Base-by-base conservation (phyloP, 2,113 vertebrate genomes). In the Sprattus sprattus region DNA sequence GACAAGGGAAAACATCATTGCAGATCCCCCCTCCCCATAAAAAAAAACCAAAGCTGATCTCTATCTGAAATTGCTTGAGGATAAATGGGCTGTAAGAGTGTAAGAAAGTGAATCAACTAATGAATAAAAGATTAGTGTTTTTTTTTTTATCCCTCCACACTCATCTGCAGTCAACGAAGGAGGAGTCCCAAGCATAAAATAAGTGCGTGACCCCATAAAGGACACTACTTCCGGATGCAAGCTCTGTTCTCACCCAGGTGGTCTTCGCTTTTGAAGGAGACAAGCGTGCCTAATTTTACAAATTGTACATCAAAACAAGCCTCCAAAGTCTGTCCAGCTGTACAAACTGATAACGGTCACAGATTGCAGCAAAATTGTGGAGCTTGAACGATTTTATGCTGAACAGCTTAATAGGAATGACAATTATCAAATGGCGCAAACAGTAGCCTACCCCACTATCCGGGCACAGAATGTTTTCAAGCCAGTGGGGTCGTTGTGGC, bases 61-160 rank as follows among this genome's bases (percentile, higher is more conserved):
- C 28, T 71, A 71, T 71, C 64, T 28, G 64, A 71, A 71, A 71
- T 32, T 32, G 64, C 64, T 13, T 32, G 64, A 71, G 64, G 64
- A 71, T 15, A 71, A 32, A 25, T 71, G 28, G n/a, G 64, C n/a
- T 25, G 64, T 1, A 28, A 71, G 15, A 71, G 25, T 71, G 64
- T 71, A 15, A 83, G 75, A 49, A 87, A 52, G 83, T 83, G 83
- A 88, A 85, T 60, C 20, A 11, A 83, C 85, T 81, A 82, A 87
- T 89, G 88, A 89, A 89, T 89, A 85, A 89, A 82, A 87, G 47
- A 89, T 89, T 32, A 87, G 84, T 75, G 20, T 8, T 86, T 85
- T 85, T 80, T 78, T 54, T 8, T 84, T 39, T n/a, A n/a, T 25
- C 1, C 28, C 22, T 39, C 82, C 64, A 64, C 82, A 32, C 78